Evolutionary conservation across 2,888 invertebrate genomes (phyloP).

Genomic region (Campaea margaritaria): DNA sequence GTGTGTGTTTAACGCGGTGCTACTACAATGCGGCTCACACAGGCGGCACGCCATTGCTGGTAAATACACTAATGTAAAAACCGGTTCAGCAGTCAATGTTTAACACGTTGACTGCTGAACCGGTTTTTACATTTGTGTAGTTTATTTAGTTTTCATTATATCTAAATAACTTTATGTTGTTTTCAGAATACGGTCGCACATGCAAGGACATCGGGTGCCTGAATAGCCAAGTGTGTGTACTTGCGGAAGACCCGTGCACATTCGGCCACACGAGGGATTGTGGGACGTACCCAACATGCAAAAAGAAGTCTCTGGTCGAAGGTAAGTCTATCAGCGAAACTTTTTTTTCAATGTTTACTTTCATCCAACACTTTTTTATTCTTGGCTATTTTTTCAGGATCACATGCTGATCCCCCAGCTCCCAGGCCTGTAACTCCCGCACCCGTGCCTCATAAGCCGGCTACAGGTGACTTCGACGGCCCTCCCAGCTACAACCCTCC

Average conservation of each 20-base stretch:
- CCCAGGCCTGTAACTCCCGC: slow-evolving; percentile 62
- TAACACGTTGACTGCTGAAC: too few species aligned
- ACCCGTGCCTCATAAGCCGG: slow-evolving; percentile 53
- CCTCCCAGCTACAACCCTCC: slow-evolving; percentile 78
- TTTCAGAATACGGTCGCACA: slow-evolving; percentile 90
- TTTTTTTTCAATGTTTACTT: background rate
- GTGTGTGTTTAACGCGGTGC: too few species aligned
- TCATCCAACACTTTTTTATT: background rate
- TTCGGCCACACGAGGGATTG: slow-evolving; percentile 85
- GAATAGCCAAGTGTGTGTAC: slow-evolving; percentile 89
- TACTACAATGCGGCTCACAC: too few species aligned
- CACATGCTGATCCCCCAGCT: slow-evolving; percentile 68
- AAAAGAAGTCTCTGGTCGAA: slow-evolving; percentile 83
- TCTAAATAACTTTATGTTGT: slow-evolving; percentile 29
- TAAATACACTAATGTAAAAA: too few species aligned
- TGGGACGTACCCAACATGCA: slow-evolving; percentile 89
- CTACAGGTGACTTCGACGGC: slow-evolving; percentile 63
- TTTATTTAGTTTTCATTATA: too few species aligned
- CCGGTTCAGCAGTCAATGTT: too few species aligned
- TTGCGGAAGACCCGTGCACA: slow-evolving; percentile 89
- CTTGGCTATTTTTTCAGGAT: slow-evolving; percentile 59
- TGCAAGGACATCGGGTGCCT: slow-evolving; percentile 92
- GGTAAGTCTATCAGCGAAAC: slow-evolving; percentile 52
- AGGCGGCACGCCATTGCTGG: too few species aligned
- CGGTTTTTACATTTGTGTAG: too few species aligned